These are phyloP conservation scores for Cercopithecus mitis DNA, from an alignment of 2,797 vertebrate genomes.

Conservation along the genomic window DNA sequence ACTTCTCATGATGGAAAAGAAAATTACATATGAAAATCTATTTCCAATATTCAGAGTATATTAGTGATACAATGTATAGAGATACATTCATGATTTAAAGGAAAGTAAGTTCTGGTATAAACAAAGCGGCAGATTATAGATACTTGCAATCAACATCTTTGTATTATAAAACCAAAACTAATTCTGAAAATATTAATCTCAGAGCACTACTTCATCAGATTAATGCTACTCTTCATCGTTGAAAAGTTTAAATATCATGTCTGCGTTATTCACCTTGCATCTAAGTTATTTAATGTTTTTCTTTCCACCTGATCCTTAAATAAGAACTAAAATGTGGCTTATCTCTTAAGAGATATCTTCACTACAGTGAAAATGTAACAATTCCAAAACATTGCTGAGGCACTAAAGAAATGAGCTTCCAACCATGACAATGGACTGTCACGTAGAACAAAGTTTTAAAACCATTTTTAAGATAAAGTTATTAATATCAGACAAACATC, in stretches of 20 bases:
- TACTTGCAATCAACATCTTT: not conserved
- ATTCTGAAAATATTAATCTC: constrained; percentile 29
- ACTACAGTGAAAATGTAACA: not conserved
- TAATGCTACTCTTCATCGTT: not conserved
- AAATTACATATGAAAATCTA: constrained; percentile 20
- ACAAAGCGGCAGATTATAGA: not conserved
- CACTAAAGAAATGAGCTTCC: constrained; percentile 34
- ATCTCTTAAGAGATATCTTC: not conserved
- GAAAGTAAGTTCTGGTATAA: constrained; percentile 43
- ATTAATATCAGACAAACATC: constrained; percentile 4
- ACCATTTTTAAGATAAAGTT: constrained; percentile 13
- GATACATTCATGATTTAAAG: not conserved
- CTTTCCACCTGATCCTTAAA: constrained; percentile 27
- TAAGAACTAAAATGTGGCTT: not conserved
- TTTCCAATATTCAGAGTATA: not conserved
- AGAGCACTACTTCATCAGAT: constrained; percentile 5
- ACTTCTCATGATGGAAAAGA: not conserved
- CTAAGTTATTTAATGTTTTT: not conserved
- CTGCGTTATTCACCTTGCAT: constrained; percentile 1
- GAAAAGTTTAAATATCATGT: constrained; percentile 32
- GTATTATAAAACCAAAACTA: constrained; percentile 47
- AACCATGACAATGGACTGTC: not conserved
- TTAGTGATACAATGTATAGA: not conserved
- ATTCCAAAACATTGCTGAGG: not conserved
- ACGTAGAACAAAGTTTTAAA: constrained; percentile 15